Conservation (phyloP, 2,797 vertebrate species). For the Malacoraja senta region DNA sequence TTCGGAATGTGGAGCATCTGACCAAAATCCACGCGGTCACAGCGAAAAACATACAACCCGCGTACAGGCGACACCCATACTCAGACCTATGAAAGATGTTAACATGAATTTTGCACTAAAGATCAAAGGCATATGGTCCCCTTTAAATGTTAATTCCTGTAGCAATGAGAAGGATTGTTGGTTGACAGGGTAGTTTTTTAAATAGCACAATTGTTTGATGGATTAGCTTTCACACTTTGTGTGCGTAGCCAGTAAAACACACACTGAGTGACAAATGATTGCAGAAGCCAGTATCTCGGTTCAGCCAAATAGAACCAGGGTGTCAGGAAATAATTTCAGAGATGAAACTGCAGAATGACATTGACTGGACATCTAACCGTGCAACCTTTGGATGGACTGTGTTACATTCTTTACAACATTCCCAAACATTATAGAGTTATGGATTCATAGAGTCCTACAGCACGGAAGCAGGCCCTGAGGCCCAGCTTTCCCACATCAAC, state of each 20-base stretch:
- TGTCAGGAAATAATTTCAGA: not conserved
- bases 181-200: not conserved
- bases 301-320: constrained; percentile 4
- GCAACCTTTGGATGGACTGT: not conserved
- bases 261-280: not conserved
- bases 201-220: not conserved
- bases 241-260: not conserved
- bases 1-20: no score
- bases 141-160: not conserved
- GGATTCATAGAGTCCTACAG: no score
- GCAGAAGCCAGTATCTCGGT: not conserved
- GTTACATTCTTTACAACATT: not conserved
- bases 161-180: not conserved
- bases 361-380: not conserved
- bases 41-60: no score
- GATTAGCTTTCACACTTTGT: constrained; percentile 6
- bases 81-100: no score
- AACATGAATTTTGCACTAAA: no score
- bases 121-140: no score
- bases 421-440: not conserved
- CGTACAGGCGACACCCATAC: no score
- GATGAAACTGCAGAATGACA: not conserved
- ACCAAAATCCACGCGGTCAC: no score
- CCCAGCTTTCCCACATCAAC: no score
- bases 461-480: no score